Percentiles rank a stretch among this genome's conserved stretches.
Conservation (phyloP, 2,888 invertebrate genomes). For the Microplitis manilae region DNA sequence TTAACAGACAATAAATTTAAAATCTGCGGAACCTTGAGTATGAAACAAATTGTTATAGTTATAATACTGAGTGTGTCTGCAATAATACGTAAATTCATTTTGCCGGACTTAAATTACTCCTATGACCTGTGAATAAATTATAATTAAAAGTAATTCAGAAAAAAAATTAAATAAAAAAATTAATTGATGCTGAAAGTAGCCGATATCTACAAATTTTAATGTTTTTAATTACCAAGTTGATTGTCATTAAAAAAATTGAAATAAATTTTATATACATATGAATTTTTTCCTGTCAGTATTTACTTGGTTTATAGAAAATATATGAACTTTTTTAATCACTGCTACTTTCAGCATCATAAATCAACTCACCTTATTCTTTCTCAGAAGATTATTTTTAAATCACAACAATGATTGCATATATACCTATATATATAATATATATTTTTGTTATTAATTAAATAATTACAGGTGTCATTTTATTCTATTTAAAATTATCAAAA, state of each 20-base stretch:
- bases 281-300: too few relatives aligned
- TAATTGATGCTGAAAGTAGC: too few relatives aligned
- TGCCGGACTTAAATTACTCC: neutral
- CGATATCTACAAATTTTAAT: too few relatives aligned
- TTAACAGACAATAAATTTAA: constrained; percentile 77
- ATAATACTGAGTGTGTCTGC: constrained; percentile 79
- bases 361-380: neutral
- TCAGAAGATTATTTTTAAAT: neutral
- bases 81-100: constrained; percentile 62
- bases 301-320: too few relatives aligned
- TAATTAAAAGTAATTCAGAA: neutral
- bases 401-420: neutral
- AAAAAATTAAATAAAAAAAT: too few relatives aligned
- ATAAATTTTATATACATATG: too few relatives aligned
- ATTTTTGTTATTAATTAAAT: too few relatives aligned
- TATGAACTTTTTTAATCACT: neutral
- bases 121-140: neutral
- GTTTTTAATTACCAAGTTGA: neutral
- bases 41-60: constrained; percentile 84
- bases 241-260: neutral
- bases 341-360: neutral
- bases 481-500: too few relatives aligned
- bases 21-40: constrained; percentile 89
- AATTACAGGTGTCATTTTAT: too few relatives aligned
- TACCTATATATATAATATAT: neutral